Evolutionary conservation across 2,113 vertebrate species (phyloP).

Genomic region (Carlito syrichta): DNA sequence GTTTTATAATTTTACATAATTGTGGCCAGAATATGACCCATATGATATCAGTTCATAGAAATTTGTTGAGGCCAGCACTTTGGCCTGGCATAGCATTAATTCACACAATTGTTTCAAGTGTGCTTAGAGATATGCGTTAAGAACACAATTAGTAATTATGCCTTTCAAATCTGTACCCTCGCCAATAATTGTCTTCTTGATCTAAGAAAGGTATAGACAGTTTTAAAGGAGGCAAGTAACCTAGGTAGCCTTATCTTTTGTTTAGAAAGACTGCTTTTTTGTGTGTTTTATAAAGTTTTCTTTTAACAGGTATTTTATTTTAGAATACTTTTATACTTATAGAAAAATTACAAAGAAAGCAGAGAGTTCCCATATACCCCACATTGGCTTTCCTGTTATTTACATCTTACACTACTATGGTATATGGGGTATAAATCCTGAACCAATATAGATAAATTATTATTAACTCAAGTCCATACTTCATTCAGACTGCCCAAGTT

Average conservation of each 20-base stretch:
- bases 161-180: background rate
- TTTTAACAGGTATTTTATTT: background rate
- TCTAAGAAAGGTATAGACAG: background rate
- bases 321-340: background rate
- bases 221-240: background rate
- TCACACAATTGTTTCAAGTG: background rate
- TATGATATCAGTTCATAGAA: background rate
- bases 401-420: background rate
- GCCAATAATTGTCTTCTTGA: background rate
- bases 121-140: background rate
- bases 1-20: background rate
- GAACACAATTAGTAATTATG: background rate
- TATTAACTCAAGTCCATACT: background rate
- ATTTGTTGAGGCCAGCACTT: background rate
- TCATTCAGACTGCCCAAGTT: background rate
- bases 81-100: background rate
- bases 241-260: background rate
- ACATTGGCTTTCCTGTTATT: background rate
- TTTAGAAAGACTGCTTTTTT: background rate
- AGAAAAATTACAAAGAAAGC: background rate
- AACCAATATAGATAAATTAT: background rate
- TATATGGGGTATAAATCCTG: background rate
- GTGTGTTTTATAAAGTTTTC: background rate
- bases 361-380: background rate
- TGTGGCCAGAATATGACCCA: background rate